Conservation (phyloP, 2,888 invertebrate genomes). For the Nephrocerus scutellatus region DNA sequence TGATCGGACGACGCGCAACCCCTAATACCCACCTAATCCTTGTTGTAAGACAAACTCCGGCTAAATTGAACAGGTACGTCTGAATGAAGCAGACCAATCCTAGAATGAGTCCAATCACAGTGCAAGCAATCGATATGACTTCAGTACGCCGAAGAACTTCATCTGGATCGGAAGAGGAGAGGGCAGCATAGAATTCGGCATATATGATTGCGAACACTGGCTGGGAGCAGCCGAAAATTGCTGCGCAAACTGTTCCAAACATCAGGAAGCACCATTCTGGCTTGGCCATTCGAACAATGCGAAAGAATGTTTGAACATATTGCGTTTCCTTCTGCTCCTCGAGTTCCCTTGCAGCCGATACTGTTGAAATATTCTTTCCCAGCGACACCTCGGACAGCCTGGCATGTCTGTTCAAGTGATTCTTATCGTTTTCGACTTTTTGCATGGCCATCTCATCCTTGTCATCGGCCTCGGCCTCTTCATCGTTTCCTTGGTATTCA, state of each 20-base stretch:
- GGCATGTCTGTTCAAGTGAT: too few relatives aligned
- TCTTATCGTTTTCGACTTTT: slow-evolving; percentile 2
- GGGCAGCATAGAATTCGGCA: slow-evolving; percentile 61
- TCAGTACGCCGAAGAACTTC: slow-evolving; percentile 53
- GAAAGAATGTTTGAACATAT: slow-evolving; percentile 41
- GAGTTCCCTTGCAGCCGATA: not conserved
- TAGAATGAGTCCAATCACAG: slow-evolving; percentile 57
- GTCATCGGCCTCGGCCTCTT: slow-evolving; percentile 19
- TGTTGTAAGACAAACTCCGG: slow-evolving; percentile 68
- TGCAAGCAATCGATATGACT: slow-evolving; percentile 56
- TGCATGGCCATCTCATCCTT: slow-evolving; percentile 3
- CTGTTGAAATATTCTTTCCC: not conserved
- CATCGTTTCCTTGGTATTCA: slow-evolving; percentile 26
- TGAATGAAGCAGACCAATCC: slow-evolving; percentile 62
- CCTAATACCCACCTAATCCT: slow-evolving; percentile 47
- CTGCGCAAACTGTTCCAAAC: slow-evolving; percentile 57
- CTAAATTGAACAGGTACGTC: slow-evolving; percentile 64
- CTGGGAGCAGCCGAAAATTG: slow-evolving; percentile 61
- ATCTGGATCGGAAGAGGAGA: slow-evolving; percentile 45
- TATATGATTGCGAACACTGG: slow-evolving; percentile 70
- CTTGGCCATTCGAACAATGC: slow-evolving; percentile 52
- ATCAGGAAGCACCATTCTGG: slow-evolving; percentile 63
- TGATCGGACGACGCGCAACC: too few relatives aligned
- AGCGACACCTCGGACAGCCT: too few relatives aligned
- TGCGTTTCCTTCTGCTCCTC: slow-evolving; percentile 11